A percentile compares a stretch with the other conserved stretches of the same genome.
Evolutionary conservation across 1,140 invertebrate genomes (phyloP).

Genomic region (Orussus abietinus): DNA sequence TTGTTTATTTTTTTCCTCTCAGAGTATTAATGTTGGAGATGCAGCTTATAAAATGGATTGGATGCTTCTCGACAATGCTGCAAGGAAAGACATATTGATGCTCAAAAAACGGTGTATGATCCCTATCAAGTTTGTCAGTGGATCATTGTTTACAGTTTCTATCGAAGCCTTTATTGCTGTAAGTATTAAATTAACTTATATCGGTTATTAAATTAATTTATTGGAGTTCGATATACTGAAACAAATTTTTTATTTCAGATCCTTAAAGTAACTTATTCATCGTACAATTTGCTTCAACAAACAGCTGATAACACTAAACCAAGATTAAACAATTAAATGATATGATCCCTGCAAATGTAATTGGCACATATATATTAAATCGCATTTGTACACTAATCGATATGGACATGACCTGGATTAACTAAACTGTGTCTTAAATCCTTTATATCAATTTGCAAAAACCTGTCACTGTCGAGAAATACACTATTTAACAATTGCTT

Average conservation of each 20-base stretch:
- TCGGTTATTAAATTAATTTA: background rate
- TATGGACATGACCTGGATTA: too few relatives aligned
- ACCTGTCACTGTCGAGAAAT: too few relatives aligned
- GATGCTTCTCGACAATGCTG: background rate
- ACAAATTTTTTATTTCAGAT: constrained; percentile 7
- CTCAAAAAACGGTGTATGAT: constrained; percentile 4
- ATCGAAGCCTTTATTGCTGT: constrained; percentile 8
- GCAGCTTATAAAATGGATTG: constrained; percentile 10
- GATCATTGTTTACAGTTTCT: constrained; percentile 7
- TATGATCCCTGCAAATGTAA: too few relatives aligned
- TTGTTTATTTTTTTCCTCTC: background rate
- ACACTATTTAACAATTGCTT: too few relatives aligned
- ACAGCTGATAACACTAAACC: too few relatives aligned
- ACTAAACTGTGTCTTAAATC: too few relatives aligned
- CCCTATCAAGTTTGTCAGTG: constrained; percentile 3
- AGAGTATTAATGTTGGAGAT: constrained; percentile 4
- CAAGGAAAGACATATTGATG: background rate
- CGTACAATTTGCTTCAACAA: constrained; percentile 9
- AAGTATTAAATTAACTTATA: background rate
- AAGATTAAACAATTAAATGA: too few relatives aligned
- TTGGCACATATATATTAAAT: too few relatives aligned
- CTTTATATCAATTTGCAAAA: too few relatives aligned
- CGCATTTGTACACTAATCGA: too few relatives aligned
- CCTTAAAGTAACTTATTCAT: constrained; percentile 3
- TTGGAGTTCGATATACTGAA: background rate